phyloP scores from a whole-genome alignment of 2,797 vertebrate species.

The Crenuchus spilurus region DNA sequence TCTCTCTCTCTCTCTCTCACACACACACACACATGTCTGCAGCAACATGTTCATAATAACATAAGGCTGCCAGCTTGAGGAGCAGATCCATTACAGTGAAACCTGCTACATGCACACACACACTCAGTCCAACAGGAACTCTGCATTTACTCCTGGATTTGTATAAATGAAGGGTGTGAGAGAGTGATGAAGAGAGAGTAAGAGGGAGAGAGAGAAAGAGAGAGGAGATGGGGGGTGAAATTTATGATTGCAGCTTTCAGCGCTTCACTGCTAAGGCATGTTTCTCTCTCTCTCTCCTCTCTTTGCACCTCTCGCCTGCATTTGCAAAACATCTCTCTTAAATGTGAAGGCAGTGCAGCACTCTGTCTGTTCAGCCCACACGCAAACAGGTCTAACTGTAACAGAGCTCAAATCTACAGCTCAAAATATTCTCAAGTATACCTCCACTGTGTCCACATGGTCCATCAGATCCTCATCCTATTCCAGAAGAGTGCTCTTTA shows the following conservation, averaged over 20 bases:
- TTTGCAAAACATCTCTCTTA: slow-evolving; percentile 3
- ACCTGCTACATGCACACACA: neutral
- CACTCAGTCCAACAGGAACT: neutral
- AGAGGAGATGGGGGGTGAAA: slow-evolving; percentile 12
- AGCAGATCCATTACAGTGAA: slow-evolving; percentile 27
- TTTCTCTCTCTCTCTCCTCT: slow-evolving; percentile 48
- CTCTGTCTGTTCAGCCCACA: slow-evolving; percentile 45
- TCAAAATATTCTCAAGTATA: too few relatives aligned
- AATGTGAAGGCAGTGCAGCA: slow-evolving; percentile 4
- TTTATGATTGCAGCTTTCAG: slow-evolving; percentile 58
- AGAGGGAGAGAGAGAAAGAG: neutral
- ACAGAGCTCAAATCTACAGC: too few relatives aligned
- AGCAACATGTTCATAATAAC: slow-evolving; percentile 46
- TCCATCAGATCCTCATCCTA: too few relatives aligned
- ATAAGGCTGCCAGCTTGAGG: slow-evolving; percentile 25
- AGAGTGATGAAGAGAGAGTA: slow-evolving; percentile 2
- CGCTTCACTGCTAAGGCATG: slow-evolving; percentile 47
- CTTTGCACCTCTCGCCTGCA: neutral
- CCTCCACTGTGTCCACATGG: too few relatives aligned
- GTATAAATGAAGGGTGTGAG: slow-evolving; percentile 25
- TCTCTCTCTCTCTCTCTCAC: slow-evolving; percentile 5
- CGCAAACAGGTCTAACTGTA: slow-evolving; percentile 64
- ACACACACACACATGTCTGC: slow-evolving; percentile 23
- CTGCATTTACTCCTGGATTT: slow-evolving; percentile 27
- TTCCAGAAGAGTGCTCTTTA: slow-evolving; percentile 13